Evolutionary conservation across 2,113 vertebrate genomes (phyloP).

Genomic region (Oreochromis niloticus): DNA sequence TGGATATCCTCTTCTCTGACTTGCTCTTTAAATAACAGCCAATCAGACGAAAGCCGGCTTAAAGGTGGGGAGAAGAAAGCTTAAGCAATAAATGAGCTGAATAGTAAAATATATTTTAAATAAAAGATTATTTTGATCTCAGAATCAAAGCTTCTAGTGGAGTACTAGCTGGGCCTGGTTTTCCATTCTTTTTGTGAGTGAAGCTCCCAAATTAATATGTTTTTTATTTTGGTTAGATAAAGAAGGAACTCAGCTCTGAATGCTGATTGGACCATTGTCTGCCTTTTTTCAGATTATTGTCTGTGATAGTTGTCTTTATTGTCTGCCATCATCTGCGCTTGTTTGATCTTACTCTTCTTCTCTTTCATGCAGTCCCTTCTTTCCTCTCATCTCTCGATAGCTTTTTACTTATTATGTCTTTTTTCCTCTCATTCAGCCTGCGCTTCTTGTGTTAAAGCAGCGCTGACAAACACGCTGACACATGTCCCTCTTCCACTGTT

Average conservation of each 20-base stretch:
- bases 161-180: not conserved
- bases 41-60: not conserved
- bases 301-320: not conserved
- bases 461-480: slow-evolving; percentile 17
- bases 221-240: not conserved
- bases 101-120: not conserved
- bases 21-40: not conserved
- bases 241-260: not conserved
- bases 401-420: not conserved
- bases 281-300: not conserved
- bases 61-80: not conserved
- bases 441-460: not conserved
- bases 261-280: slow-evolving; percentile 10
- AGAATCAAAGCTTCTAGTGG: not conserved
- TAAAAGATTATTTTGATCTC: not conserved
- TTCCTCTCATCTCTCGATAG: slow-evolving; percentile 4
- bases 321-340: slow-evolving; percentile 26
- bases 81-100: not conserved
- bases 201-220: not conserved
- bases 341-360: slow-evolving; percentile 30
- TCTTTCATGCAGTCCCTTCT: slow-evolving; percentile 15
- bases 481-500: not conserved
- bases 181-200: not conserved
- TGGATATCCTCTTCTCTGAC: not conserved
- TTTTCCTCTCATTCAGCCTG: not conserved